Base-by-base conservation (phyloP, 2,113 vertebrate species). In the Rhombomys opimus region DNA sequence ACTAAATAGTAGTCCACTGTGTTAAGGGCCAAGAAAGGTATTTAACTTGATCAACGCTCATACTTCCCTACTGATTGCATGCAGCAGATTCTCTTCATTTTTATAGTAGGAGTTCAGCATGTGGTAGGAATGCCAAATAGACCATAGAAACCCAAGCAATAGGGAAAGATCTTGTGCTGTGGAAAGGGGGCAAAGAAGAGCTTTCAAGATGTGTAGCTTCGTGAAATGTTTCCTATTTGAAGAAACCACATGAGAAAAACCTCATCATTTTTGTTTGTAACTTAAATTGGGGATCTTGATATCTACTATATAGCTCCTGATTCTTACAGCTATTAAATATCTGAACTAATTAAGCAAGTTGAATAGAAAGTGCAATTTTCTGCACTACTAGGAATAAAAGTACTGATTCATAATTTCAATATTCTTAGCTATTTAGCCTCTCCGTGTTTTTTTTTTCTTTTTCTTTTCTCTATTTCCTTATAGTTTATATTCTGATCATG, bases 301-400 rank as follows among this genome's bases (percentile, higher is more conserved):
- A 91, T 85, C n/a, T 5, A 94, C 72, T 87, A 85, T 88, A 63
- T 86, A 61, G 85, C 87, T 92, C 52, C 41, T 77, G 46, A 93
- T 91, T 95, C 72, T 35, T 94, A 86, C 89, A 63, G 35, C 86
- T 92, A 93, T 68, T 96, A 89, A 95, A 78, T 93, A 87, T 90
- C 78, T 78, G 67, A 96, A 92, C 59, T n/a, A 30, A 89, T 91
- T 93, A 89, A 95, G 35, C 61, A 87, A 96, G n/a, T 82, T 86
- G 10, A 89, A 89, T 38, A 61, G 81, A 87, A 63, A 94, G 93
- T 92, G 59, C 38, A 94, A 87, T 73, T 70, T 54, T 91, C n/a
- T 95, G 90, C 3, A 78, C n/a, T 68, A 77, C 8, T 87, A 87
- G n/a, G 30, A 77, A 94, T 91, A 61, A 88, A 93, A 93, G 11